phyloP scores from a whole-genome alignment of 53 echinoderm and acorn worm genomes.

The Holothuria leucospilota region DNA sequence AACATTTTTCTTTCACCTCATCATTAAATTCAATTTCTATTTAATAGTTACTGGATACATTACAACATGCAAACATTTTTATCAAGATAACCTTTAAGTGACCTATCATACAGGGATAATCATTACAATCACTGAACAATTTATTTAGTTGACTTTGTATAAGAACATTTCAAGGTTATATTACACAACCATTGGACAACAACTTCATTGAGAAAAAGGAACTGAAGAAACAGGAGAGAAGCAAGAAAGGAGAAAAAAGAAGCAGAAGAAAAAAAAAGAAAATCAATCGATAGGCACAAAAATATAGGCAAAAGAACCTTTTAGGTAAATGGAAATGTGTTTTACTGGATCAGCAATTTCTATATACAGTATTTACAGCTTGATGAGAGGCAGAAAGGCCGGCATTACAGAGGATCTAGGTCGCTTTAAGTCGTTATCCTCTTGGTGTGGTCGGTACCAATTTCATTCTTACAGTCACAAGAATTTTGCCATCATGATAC shows the following conservation, averaged over 20 bases:
- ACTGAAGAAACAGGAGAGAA: too few species aligned
- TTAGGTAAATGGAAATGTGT: not conserved
- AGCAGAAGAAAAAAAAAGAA: too few species aligned
- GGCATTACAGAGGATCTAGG: not conserved
- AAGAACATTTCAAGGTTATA: too few species aligned
- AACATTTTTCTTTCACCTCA: not conserved
- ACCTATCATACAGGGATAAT: not conserved
- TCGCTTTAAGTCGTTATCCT: not conserved
- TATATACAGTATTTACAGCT: not conserved
- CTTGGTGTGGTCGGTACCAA: too few species aligned
- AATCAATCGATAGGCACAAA: not conserved
- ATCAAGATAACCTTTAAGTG: slow-evolving; percentile 3
- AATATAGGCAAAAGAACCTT: slow-evolving; percentile 3
- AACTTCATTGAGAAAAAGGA: not conserved
- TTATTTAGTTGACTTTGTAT: too few species aligned
- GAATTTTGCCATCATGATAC: too few species aligned
- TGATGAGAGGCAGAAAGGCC: not conserved
- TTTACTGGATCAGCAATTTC: not conserved
- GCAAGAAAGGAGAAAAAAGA: too few species aligned
- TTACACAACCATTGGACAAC: too few species aligned
- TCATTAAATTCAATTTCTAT: not conserved
- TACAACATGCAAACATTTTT: not conserved
- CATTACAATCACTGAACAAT: too few species aligned
- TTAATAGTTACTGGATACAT: slow-evolving; percentile 1
- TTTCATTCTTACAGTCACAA: not conserved